Evolutionary conservation across 2,113 vertebrate species (phyloP).

Genomic region (Vimba vimba): DNA sequence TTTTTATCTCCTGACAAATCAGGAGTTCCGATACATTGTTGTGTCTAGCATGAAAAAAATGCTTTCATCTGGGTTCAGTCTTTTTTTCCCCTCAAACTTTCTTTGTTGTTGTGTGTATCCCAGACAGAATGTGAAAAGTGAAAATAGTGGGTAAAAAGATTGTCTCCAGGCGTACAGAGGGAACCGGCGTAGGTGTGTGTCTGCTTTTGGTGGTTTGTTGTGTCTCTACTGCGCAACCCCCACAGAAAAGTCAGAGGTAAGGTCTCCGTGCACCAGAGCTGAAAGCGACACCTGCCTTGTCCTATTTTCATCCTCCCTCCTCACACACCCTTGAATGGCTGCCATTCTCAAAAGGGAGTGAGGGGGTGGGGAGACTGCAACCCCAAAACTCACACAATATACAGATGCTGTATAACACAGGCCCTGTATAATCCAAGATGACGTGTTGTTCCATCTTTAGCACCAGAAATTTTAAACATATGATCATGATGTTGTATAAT

Average conservation of each 20-base stretch:
- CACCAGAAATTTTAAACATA: not conserved
- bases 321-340: conserved; percentile 62
- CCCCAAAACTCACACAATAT: conserved; percentile 10
- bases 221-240: conserved; percentile 36
- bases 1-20: conserved; percentile 11
- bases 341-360: conserved; percentile 59
- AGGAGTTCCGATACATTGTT: not conserved
- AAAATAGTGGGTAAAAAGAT: not conserved
- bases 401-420: not conserved
- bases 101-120: not conserved
- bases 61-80: not conserved
- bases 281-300: conserved; percentile 77
- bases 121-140: not conserved
- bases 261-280: conserved; percentile 60
- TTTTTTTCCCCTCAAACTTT: not conserved
- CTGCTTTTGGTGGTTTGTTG: not conserved
- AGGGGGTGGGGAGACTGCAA: not conserved
- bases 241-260: conserved; percentile 75
- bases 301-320: conserved; percentile 73
- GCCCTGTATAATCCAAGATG: not conserved
- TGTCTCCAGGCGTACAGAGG: not conserved
- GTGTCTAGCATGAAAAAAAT: not conserved
- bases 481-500: not conserved
- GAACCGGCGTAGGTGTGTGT: not conserved
- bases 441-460: not conserved